Evolutionary conservation across 2,888 invertebrate genomes (phyloP).

Genomic region (Xylophagus ater): DNA sequence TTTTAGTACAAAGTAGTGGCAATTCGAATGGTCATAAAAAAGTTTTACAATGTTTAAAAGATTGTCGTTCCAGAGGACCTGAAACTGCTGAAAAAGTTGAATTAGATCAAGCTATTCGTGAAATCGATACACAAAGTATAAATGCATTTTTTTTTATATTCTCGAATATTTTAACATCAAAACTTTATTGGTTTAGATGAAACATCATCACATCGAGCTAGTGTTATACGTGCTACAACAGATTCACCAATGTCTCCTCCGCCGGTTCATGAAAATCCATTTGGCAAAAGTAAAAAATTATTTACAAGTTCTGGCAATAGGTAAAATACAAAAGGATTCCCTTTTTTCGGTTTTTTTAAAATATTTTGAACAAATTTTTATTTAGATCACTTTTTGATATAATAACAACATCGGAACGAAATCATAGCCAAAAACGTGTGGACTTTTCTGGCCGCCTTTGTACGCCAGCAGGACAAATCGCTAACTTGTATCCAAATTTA

Average conservation of each 20-base stretch:
- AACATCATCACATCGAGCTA: constrained; percentile 26
- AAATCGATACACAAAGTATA: constrained; percentile 44
- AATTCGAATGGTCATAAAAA: constrained; percentile 68
- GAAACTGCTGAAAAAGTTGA: constrained; percentile 49
- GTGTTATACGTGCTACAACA: constrained; percentile 61
- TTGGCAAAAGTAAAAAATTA: constrained; percentile 23
- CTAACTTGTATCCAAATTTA: constrained; percentile 65
- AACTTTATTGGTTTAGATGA: constrained; percentile 7
- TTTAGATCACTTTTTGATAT: constrained; percentile 45
- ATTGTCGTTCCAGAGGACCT: constrained; percentile 48
- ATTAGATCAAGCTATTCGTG: constrained; percentile 47
- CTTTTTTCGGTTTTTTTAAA: too few species aligned
- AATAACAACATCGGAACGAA: constrained; percentile 43
- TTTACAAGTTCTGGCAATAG: constrained; percentile 28
- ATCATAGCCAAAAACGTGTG: constrained; percentile 39
- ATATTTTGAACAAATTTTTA: constrained; percentile 7
- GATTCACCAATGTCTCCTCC: constrained; percentile 81
- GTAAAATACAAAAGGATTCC: constrained; percentile 20
- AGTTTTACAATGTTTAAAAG: constrained; percentile 68
- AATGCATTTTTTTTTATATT: not conserved
- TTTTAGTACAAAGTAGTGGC: constrained; percentile 63
- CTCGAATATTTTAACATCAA: constrained; percentile 4
- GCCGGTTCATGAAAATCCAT: constrained; percentile 38
- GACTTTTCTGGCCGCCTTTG: constrained; percentile 59
- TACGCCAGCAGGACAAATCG: constrained; percentile 47